These are phyloP conservation scores for Helostoma temminkii DNA, from an alignment of 2,797 vertebrate genomes.

Conservation along the genomic window DNA sequence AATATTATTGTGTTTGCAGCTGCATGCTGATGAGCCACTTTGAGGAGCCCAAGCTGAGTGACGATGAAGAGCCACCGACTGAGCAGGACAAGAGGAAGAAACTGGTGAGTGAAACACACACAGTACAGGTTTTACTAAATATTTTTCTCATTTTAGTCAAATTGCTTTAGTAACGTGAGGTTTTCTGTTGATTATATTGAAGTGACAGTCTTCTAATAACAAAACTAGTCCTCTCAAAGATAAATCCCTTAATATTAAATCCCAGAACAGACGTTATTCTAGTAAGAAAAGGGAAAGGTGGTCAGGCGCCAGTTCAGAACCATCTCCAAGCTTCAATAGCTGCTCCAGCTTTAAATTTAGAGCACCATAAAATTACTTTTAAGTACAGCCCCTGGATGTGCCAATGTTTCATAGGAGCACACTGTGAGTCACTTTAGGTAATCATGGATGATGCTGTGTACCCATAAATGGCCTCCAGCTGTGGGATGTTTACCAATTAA, in stretches of 20 bases:
- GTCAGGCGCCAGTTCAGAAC: slow-evolving; percentile 16
- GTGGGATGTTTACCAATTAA: slow-evolving; percentile 47
- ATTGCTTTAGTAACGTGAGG: background rate
- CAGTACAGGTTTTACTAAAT: slow-evolving; percentile 5
- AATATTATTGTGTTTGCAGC: slow-evolving; percentile 82
- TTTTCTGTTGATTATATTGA: slow-evolving; percentile 7
- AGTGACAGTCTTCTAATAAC: background rate
- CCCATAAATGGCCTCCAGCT: slow-evolving; percentile 27
- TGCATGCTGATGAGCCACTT: slow-evolving; percentile 96
- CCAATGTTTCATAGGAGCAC: background rate
- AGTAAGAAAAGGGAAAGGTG: slow-evolving; percentile 1
- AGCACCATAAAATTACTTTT: slow-evolving; percentile 26
- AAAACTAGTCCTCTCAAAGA: slow-evolving; percentile 1
- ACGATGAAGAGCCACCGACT: slow-evolving; percentile 95
- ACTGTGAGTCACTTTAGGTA: slow-evolving; percentile 27
- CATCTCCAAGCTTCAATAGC: slow-evolving; percentile 14
- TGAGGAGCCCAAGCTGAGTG: slow-evolving; percentile 92
- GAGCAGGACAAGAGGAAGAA: slow-evolving; percentile 99
- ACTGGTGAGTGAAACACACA: slow-evolving; percentile 82
- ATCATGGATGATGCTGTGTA: slow-evolving; percentile 30
- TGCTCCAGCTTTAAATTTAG: slow-evolving; percentile 22
- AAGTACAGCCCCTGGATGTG: slow-evolving; percentile 18
- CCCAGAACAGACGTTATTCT: background rate
- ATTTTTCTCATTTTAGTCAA: background rate
- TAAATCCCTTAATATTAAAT: slow-evolving; percentile 4